These are phyloP conservation scores for Camponotus pennsylvanicus DNA, from an alignment of 1,140 invertebrate species.

Conservation along the genomic window DNA sequence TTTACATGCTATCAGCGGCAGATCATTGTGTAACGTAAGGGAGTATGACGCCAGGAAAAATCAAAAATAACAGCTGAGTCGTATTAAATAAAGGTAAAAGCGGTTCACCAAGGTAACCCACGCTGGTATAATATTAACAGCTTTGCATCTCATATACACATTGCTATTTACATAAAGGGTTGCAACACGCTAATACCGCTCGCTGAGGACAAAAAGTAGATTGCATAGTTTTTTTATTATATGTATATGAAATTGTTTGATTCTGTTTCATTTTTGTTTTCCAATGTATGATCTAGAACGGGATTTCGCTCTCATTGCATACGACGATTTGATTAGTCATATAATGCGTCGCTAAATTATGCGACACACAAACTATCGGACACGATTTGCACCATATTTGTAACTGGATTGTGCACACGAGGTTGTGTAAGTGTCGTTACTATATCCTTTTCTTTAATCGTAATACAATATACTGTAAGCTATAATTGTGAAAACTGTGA, in stretches of 20 bases:
- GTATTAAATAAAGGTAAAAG: constrained; percentile 46
- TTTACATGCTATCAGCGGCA: constrained; percentile 21
- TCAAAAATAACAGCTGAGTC: constrained; percentile 49
- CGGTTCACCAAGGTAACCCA: constrained; percentile 53
- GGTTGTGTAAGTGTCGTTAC: not conserved
- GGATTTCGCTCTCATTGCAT: not conserved
- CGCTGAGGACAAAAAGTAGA: constrained; percentile 12
- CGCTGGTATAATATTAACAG: constrained; percentile 55
- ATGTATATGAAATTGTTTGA: constrained; percentile 22
- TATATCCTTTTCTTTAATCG: not conserved
- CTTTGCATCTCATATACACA: constrained; percentile 34
- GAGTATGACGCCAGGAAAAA: constrained; percentile 45
- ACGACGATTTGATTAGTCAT: not conserved
- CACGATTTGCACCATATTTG: not conserved
- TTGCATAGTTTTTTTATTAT: constrained; percentile 35
- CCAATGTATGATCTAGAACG: constrained; percentile 7
- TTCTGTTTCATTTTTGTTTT: constrained; percentile 26
- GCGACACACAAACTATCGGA: not conserved
- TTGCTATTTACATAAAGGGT: constrained; percentile 61
- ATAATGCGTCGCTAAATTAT: constrained; percentile 22
- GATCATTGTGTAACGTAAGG: constrained; percentile 34
- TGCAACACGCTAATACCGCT: constrained; percentile 26
- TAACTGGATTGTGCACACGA: not conserved
- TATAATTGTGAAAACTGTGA: not conserved
- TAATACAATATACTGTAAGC: not conserved